Percentiles rank a stretch among this genome's conserved stretches.
These are phyloP conservation scores for Neodiprion lecontei DNA, from an alignment of 1,140 invertebrate species.

Conservation along the genomic window DNA sequence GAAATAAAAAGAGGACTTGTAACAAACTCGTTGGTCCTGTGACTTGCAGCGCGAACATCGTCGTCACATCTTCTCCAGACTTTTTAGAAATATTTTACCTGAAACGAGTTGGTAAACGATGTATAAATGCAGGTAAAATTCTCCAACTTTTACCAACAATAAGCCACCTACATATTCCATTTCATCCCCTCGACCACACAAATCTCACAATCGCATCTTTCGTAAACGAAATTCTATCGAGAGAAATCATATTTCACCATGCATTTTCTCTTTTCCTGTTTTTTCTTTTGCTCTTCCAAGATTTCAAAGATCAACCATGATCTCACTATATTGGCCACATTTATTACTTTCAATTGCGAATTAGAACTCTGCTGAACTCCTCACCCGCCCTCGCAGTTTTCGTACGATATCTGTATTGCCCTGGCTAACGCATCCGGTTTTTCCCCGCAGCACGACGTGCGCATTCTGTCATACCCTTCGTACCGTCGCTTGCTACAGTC, in stretches of 20 bases:
- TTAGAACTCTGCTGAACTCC: constrained; percentile 39
- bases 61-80: neutral
- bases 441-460: neutral
- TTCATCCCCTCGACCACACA: neutral
- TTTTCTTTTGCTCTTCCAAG: constrained; percentile 23
- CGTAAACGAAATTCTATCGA: constrained; percentile 1
- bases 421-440: neutral
- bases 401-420: constrained; percentile 18
- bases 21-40: neutral
- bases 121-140: too few species aligned
- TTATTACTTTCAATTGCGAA: constrained; percentile 59
- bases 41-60: neutral
- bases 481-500: neutral
- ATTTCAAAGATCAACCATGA: constrained; percentile 36
- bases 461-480: neutral
- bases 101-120: too few species aligned
- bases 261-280: constrained; percentile 6
- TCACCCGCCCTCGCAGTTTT: constrained; percentile 30
- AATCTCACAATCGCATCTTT: neutral
- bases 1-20: too few species aligned
- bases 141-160: too few species aligned
- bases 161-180: too few species aligned
- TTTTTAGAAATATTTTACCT: too few species aligned
- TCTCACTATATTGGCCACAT: constrained; percentile 38
- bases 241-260: neutral